These are phyloP conservation scores for Pachypeltis micranthus DNA, from an alignment of 1,140 invertebrate species.

Conservation along the genomic window DNA sequence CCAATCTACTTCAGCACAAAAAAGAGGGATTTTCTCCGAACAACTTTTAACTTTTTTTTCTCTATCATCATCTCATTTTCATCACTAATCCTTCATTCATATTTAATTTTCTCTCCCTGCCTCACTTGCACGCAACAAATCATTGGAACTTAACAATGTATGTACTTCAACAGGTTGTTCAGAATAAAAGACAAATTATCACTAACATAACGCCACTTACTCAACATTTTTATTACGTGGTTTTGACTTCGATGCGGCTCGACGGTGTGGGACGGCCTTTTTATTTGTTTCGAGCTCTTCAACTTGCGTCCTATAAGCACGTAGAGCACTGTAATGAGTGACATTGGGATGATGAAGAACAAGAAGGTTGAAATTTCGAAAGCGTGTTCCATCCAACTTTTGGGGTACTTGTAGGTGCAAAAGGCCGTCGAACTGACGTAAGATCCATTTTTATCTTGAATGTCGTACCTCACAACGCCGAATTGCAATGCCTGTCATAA, in stretches of 20 bases:
- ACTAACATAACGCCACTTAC: constrained; percentile 44
- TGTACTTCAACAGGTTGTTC: no score
- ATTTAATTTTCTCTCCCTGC: no score
- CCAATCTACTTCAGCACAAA: no score
- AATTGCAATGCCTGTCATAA: constrained; percentile 54
- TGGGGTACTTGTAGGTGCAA: constrained; percentile 37
- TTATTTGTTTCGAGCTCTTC: constrained; percentile 45
- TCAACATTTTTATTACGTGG: constrained; percentile 53
- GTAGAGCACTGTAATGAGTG: constrained; percentile 71
- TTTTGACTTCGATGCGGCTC: constrained; percentile 34
- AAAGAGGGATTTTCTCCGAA: no score
- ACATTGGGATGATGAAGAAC: constrained; percentile 78
- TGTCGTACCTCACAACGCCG: constrained; percentile 43
- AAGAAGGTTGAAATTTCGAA: constrained; percentile 74
- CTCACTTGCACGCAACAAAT: no score
- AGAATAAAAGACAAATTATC: no score
- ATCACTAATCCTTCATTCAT: no score
- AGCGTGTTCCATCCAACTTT: constrained; percentile 46
- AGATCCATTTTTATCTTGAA: constrained; percentile 25
- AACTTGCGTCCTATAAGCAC: constrained; percentile 67
- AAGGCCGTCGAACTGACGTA: constrained; percentile 29
- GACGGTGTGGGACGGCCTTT: constrained; percentile 24
- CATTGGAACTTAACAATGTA: no score
- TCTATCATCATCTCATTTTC: no score
- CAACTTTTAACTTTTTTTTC: no score